Conservation (phyloP, 1,140 invertebrate species). For the Coelopa frigida region DNA sequence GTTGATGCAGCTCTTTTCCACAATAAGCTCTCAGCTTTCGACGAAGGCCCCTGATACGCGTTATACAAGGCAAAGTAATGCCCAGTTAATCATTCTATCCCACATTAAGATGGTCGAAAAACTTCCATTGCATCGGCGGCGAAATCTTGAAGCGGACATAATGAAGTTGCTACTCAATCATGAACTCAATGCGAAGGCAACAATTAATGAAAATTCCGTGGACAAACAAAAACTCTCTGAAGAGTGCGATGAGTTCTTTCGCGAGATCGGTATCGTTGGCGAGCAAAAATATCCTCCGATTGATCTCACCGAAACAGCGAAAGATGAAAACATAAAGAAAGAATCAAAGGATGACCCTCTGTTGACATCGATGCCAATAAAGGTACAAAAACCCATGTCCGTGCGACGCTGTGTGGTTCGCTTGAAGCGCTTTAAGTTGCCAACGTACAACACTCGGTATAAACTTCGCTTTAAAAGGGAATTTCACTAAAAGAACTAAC, state of each 20-base stretch:
- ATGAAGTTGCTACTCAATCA: conserved; percentile 15
- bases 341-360: too few relatives aligned
- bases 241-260: conserved; percentile 23
- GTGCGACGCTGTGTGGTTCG: conserved; percentile 4
- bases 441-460: too few relatives aligned
- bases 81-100: conserved; percentile 14
- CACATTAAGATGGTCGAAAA: conserved; percentile 18
- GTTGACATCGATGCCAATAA: too few relatives aligned
- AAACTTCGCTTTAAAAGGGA: too few relatives aligned
- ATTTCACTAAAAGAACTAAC: too few relatives aligned
- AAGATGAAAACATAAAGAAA: too few relatives aligned
- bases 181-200: conserved; percentile 11
- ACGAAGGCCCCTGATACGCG: not conserved
- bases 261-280: conserved; percentile 15
- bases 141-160: conserved; percentile 22
- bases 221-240: not conserved
- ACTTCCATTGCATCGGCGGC: conserved; percentile 11
- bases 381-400: too few relatives aligned
- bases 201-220: not conserved
- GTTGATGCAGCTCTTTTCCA: conserved; percentile 15
- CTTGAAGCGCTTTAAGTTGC: too few relatives aligned
- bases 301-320: too few relatives aligned
- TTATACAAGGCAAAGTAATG: not conserved
- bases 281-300: too few relatives aligned
- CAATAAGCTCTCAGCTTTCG: conserved; percentile 14